Evolutionary conservation across 2,113 vertebrate species (phyloP).

Genomic region (Anser cygnoides): DNA sequence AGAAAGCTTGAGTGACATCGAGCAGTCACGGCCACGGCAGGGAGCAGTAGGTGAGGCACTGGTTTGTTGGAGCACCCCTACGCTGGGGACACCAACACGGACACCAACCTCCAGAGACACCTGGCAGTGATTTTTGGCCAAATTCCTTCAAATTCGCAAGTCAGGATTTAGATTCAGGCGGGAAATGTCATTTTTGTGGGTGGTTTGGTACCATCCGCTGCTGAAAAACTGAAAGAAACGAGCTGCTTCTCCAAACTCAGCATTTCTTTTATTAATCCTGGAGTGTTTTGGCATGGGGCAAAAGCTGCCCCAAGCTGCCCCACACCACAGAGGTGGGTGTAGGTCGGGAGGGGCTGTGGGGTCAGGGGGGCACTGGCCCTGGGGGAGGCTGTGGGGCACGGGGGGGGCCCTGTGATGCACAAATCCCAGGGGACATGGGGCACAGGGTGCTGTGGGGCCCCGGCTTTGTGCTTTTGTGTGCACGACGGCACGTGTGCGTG

Average conservation of each 20-base stretch:
- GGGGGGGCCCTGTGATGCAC: not conserved
- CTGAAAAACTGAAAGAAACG: too few species aligned
- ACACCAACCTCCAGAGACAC: not conserved
- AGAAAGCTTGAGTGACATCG: not conserved
- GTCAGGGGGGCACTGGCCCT: too few species aligned
- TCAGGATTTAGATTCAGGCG: not conserved
- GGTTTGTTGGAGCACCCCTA: not conserved
- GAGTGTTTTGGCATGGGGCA: rapidly evolving
- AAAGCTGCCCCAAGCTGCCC: not conserved
- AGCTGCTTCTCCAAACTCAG: not conserved
- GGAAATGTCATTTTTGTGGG: too few species aligned
- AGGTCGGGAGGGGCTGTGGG: not conserved
- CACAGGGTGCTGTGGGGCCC: not conserved
- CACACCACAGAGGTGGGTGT: rapidly evolving
- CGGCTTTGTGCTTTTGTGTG: too few species aligned
- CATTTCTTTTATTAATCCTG: not conserved
- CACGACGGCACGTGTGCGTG: too few species aligned
- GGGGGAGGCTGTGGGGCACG: not conserved
- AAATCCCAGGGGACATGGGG: not conserved
- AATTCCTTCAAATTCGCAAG: not conserved
- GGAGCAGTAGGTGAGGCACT: not conserved
- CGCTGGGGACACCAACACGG: not conserved
- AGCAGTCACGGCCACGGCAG: not conserved
- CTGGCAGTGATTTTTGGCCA: not conserved
- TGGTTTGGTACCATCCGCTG: too few species aligned